phyloP scores from a whole-genome alignment of 2,888 invertebrate species.

The Bombyx huttoni region DNA sequence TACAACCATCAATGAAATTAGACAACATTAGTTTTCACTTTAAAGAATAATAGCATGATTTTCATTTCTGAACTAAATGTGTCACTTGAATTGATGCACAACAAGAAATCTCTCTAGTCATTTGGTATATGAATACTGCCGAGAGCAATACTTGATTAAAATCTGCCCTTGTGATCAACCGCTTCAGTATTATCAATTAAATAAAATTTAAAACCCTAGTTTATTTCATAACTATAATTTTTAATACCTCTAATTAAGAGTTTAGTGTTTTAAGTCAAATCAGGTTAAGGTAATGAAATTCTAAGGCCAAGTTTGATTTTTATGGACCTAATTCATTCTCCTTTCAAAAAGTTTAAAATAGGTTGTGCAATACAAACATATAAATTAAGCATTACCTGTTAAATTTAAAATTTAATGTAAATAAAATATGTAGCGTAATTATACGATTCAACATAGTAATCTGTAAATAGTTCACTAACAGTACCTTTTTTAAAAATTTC shows the following conservation, averaged over 20 bases:
- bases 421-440: no score
- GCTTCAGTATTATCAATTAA: not conserved
- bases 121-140: slow-evolving; percentile 66
- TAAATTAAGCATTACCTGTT: no score
- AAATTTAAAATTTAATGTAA: no score
- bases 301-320: no score
- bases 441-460: no score
- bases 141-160: slow-evolving; percentile 33
- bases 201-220: not conserved
- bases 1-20: not conserved
- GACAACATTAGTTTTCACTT: slow-evolving; percentile 4
- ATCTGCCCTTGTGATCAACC: slow-evolving; percentile 4
- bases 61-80: slow-evolving; percentile 4
- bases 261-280: no score
- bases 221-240: not conserved
- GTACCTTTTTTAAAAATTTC: no score
- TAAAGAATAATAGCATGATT: slow-evolving; percentile 4
- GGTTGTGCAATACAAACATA: no score
- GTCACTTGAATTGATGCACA: slow-evolving; percentile 1
- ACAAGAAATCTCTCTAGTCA: slow-evolving; percentile 39
- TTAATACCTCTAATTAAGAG: not conserved
- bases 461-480: no score
- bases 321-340: no score
- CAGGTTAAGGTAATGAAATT: no score
- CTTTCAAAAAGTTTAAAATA: no score